Percentiles rank a stretch among this genome's conserved stretches.
phyloP scores from a whole-genome alignment of 2,888 invertebrate species.

The Strigamia crassipes region DNA sequence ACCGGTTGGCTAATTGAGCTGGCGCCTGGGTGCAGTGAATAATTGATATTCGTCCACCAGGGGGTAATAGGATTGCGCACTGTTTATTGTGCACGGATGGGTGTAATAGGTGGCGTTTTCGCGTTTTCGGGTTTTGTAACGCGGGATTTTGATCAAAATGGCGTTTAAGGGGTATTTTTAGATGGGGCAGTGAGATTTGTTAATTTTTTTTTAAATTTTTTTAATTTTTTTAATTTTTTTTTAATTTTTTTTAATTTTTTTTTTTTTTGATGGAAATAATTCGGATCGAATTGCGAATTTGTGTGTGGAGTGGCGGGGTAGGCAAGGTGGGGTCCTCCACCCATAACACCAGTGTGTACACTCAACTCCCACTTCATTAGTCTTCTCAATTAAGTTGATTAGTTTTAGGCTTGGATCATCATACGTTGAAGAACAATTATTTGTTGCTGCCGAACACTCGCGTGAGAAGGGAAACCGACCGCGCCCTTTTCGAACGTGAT shows the following conservation, averaged over 20 bases:
- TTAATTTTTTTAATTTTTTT: not conserved
- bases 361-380: constrained; percentile 28
- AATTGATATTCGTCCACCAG: not conserved
- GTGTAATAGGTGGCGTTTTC: not conserved
- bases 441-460: not conserved
- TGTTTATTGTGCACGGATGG: not conserved
- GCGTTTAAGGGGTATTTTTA: no score
- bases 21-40: not conserved
- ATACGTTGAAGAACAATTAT: not conserved
- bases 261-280: no score
- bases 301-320: not conserved
- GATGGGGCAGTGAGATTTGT: no score
- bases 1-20: not conserved
- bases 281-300: not conserved
- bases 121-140: not conserved
- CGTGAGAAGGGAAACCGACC: constrained; percentile 18
- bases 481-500: constrained; percentile 4
- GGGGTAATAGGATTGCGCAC: not conserved
- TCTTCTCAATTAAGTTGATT: constrained; percentile 33
- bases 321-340: not conserved
- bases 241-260: not conserved
- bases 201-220: not conserved
- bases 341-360: not conserved
- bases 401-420: not conserved
- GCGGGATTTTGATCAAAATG: not conserved